Percentiles rank a stretch among this genome's conserved stretches.
Evolutionary conservation across 2,888 invertebrate species (phyloP).

Genomic region (Chloroclysta siterata): DNA sequence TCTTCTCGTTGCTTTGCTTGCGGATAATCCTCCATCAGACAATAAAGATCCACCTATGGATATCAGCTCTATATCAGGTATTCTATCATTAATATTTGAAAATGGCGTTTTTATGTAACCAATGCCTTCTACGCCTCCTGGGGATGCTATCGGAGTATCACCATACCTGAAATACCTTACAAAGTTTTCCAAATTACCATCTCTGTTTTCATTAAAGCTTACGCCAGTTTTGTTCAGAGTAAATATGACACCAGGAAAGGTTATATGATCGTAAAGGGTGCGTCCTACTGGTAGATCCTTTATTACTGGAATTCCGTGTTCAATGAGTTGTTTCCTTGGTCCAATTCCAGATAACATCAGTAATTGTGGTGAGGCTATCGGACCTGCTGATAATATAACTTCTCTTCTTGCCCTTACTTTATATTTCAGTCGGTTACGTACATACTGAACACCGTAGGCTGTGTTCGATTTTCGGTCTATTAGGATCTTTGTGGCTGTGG

Average conservation of each 20-base stretch:
- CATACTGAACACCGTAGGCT: constrained; percentile 84
- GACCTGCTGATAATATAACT: constrained; percentile 90
- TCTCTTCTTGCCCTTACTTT: constrained; percentile 86
- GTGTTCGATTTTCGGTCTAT: constrained; percentile 75
- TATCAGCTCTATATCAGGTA: constrained; percentile 90
- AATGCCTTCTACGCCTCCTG: constrained; percentile 87
- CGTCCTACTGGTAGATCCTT: constrained; percentile 86
- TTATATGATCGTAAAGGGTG: constrained; percentile 86
- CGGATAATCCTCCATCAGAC: constrained; percentile 69
- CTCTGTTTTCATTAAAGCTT: constrained; percentile 57
- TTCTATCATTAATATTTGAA: constrained; percentile 73
- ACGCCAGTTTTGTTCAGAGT: constrained; percentile 69
- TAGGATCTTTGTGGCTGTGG: constrained; percentile 82
- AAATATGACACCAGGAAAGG: constrained; percentile 88
- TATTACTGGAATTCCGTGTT: constrained; percentile 82
- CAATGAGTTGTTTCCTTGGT: constrained; percentile 83
- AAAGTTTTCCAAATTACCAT: constrained; percentile 48
- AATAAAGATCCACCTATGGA: constrained; percentile 82
- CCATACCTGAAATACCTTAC: constrained; percentile 62
- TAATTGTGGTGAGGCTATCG: constrained; percentile 92
- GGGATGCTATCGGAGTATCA: constrained; percentile 75
- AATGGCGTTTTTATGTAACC: constrained; percentile 86
- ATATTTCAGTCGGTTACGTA: constrained; percentile 66
- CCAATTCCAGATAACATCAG: constrained; percentile 92
- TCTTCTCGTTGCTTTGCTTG: constrained; percentile 64